phyloP scores from a whole-genome alignment of 2,888 invertebrate species.

The Scrobipalpa atriplicella region DNA sequence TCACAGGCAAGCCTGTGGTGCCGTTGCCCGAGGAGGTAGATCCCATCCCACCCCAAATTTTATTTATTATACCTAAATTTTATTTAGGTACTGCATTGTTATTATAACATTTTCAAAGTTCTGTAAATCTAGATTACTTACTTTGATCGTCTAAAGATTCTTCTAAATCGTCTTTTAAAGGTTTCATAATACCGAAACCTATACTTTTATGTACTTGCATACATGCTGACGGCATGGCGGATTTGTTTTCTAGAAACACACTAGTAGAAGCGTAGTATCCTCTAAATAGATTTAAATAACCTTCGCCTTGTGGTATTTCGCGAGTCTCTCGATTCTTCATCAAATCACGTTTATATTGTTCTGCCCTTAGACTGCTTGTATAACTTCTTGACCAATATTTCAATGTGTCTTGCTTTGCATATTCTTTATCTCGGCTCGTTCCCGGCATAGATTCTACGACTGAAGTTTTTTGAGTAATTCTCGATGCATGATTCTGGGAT shows the following conservation, averaged over 20 bases:
- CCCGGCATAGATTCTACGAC: constrained; percentile 26
- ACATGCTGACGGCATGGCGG: constrained; percentile 37
- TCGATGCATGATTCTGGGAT: background rate
- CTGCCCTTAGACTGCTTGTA: background rate
- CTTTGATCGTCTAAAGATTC: constrained; percentile 32
- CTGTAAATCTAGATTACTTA: no score
- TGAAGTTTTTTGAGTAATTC: constrained; percentile 22
- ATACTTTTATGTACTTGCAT: constrained; percentile 50
- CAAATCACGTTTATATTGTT: background rate
- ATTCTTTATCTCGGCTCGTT: background rate
- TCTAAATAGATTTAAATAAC: constrained; percentile 55
- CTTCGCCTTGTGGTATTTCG: constrained; percentile 51
- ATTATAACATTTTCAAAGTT: no score
- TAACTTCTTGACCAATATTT: constrained; percentile 21
- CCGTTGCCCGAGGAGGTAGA: no score
- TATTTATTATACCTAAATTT: no score
- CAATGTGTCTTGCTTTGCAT: background rate
- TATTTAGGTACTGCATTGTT: no score
- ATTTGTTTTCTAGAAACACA: constrained; percentile 56
- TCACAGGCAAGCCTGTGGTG: no score
- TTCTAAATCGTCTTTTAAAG: constrained; percentile 18
- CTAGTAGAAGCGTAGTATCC: constrained; percentile 37
- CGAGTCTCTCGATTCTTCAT: constrained; percentile 41
- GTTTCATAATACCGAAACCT: constrained; percentile 48
- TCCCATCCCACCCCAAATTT: no score